These are phyloP conservation scores for Brachionus asplanchnoidis DNA, from an alignment of 1,140 invertebrate species.

Conservation along the genomic window DNA sequence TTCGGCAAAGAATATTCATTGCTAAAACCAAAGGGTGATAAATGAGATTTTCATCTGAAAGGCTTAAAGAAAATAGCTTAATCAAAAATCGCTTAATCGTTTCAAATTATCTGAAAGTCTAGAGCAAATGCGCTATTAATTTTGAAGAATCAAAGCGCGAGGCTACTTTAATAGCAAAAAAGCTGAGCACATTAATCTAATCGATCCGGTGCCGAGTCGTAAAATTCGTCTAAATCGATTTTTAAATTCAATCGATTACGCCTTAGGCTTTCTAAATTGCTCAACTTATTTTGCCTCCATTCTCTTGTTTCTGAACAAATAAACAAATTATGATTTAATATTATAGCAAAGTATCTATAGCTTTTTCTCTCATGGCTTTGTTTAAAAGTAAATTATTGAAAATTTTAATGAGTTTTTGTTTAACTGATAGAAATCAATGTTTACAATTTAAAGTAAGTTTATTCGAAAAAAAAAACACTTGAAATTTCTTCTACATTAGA, in stretches of 20 bases:
- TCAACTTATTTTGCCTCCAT: background rate
- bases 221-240: background rate
- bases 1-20: background rate
- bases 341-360: background rate
- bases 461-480: background rate
- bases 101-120: constrained; percentile 1
- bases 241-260: background rate
- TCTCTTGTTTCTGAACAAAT: background rate
- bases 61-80: background rate
- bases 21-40: background rate
- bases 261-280: background rate
- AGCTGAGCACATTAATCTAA: constrained; percentile 1
- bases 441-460: background rate
- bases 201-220: background rate
- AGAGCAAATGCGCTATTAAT: constrained; percentile 12
- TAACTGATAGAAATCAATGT: background rate
- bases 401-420: background rate
- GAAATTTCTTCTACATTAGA: background rate
- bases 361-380: background rate
- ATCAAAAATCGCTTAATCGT: constrained; percentile 18
- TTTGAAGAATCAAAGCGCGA: background rate
- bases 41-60: background rate
- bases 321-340: background rate
- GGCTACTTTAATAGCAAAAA: background rate
- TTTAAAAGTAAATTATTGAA: background rate